Conservation (phyloP, 2,113 vertebrate genomes). For the Ctenodactylus gundi region DNA sequence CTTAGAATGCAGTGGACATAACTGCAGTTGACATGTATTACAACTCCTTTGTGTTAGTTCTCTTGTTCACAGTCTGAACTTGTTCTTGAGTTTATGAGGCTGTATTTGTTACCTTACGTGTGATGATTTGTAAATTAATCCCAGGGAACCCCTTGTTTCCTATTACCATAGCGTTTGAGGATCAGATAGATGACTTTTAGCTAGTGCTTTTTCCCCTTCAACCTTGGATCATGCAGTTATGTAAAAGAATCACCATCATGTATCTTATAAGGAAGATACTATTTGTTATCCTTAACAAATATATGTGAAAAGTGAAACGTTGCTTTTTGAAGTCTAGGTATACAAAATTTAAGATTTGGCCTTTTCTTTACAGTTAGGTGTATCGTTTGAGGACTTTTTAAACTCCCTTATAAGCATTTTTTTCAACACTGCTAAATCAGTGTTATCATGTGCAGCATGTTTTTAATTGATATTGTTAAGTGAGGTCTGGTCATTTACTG, state of each 20-base stretch:
- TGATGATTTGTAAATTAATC: slow-evolving; percentile 4
- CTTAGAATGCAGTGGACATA: not conserved
- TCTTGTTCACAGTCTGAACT: not conserved
- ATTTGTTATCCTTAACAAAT: slow-evolving; percentile 39
- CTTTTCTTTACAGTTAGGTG: slow-evolving; percentile 11
- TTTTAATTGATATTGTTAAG: slow-evolving; percentile 42
- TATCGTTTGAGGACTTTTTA: slow-evolving; percentile 1
- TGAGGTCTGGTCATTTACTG: slow-evolving; percentile 40
- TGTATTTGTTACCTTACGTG: not conserved
- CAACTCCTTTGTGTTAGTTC: slow-evolving; percentile 5
- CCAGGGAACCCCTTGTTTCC: slow-evolving; percentile 34
- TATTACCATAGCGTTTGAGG: slow-evolving; percentile 20
- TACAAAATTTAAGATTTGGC: not conserved
- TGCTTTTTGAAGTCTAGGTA: slow-evolving; percentile 26
- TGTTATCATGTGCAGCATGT: not conserved
- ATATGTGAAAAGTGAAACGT: not conserved
- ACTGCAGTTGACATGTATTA: not conserved
- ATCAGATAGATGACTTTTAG: slow-evolving; percentile 17
- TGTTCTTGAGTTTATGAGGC: slow-evolving; percentile 11
- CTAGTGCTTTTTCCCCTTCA: not conserved
- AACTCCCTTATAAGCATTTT: not conserved
- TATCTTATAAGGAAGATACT: slow-evolving; percentile 30
- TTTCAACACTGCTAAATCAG: not conserved
- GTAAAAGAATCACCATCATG: not conserved
- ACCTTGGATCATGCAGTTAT: not conserved